Evolutionary conservation across 2,888 invertebrate genomes (phyloP).

Genomic region (Agrotis puta): DNA sequence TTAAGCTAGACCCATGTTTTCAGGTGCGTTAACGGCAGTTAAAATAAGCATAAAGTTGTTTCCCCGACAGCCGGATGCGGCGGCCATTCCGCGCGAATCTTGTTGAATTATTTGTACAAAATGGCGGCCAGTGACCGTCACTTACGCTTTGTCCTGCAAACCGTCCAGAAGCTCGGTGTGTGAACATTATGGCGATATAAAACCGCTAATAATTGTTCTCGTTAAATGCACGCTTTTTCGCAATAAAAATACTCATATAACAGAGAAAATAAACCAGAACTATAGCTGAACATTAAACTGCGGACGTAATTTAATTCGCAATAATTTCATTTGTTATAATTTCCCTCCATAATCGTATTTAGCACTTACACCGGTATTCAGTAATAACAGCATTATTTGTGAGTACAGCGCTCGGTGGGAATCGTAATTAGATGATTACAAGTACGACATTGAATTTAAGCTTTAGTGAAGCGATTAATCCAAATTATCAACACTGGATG

Average conservation of each 20-base stretch:
- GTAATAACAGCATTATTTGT: constrained; percentile 58
- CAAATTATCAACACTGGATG: constrained; percentile 27
- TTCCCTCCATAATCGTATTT: constrained; percentile 71
- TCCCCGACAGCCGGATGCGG: constrained; percentile 72
- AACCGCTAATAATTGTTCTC: constrained; percentile 84
- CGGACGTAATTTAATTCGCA: constrained; percentile 67
- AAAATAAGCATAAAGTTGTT: constrained; percentile 73
- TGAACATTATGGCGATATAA: constrained; percentile 76
- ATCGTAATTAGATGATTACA: constrained; percentile 58
- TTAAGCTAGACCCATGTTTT: constrained; percentile 62
- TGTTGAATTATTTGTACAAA: constrained; percentile 86
- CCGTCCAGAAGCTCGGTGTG: constrained; percentile 68
- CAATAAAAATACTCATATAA: constrained; percentile 64
- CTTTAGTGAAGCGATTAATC: constrained; percentile 44
- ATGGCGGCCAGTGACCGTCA: constrained; percentile 79
- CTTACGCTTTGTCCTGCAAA: constrained; percentile 75
- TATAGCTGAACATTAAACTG: constrained; percentile 60
- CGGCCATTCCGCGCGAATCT: constrained; percentile 86
- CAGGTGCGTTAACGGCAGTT: constrained; percentile 75
- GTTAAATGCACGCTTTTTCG: constrained; percentile 74
- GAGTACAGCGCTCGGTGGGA: constrained; percentile 36
- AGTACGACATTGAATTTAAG: constrained; percentile 26
- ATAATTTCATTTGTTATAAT: constrained; percentile 71
- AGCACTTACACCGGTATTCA: constrained; percentile 65
- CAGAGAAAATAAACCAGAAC: constrained; percentile 53